Percentiles rank a stretch among this genome's conserved stretches.
phyloP scores from a whole-genome alignment of 2,797 vertebrate genomes.

The Poecilia wingei region DNA sequence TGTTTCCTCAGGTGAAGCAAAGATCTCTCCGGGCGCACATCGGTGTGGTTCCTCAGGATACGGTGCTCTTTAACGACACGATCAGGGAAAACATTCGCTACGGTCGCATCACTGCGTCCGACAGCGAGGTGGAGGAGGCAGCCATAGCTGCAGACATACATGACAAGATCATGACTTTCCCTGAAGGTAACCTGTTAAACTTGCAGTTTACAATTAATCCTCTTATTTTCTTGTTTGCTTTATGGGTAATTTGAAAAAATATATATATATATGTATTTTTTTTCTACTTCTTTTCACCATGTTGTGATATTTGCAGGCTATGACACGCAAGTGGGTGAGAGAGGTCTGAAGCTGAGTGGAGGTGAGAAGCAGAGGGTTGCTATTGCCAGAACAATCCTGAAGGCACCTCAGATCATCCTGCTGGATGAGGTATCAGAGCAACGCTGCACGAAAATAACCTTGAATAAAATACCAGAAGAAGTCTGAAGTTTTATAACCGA shows the following conservation, averaged over 20 bases:
- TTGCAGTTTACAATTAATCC: background rate
- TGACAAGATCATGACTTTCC: conserved; percentile 87
- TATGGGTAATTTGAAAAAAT: background rate
- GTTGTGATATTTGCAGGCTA: conserved; percentile 81
- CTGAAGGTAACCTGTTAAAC: conserved; percentile 81
- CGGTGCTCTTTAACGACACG: conserved; percentile 94
- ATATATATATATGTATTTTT: background rate
- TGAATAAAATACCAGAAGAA: background rate
- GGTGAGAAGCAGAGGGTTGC: conserved; percentile 97
- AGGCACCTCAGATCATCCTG: conserved; percentile 91
- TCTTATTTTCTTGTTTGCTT: background rate
- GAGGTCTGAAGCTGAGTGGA: conserved; percentile 95
- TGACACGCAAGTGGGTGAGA: conserved; percentile 91
- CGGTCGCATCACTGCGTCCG: conserved; percentile 84
- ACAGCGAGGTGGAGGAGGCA: conserved; percentile 90
- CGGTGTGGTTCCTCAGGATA: conserved; percentile 96
- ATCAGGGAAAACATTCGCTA: conserved; percentile 95
- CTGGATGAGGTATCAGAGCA: conserved; percentile 89
- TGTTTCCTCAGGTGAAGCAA: conserved; percentile 86
- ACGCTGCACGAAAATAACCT: background rate
- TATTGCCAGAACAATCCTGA: conserved; percentile 95
- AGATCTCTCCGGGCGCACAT: conserved; percentile 89
- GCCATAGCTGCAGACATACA: conserved; percentile 93
- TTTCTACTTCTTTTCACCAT: background rate
- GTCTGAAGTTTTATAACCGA: background rate